phyloP scores from a whole-genome alignment of 2,888 invertebrate species.

The Andrena praecox region DNA sequence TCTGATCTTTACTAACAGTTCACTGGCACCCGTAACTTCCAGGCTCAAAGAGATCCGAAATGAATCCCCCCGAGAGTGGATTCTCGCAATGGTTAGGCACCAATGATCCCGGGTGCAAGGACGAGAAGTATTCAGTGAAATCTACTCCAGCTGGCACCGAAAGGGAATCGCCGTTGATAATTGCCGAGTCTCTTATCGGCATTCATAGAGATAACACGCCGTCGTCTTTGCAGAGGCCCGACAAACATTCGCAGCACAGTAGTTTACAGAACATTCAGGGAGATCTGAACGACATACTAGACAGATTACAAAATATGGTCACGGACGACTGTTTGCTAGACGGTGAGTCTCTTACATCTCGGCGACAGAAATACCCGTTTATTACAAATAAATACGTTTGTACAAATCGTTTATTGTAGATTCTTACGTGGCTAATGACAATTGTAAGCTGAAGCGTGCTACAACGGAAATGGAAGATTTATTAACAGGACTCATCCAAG shows the following conservation, averaged over 20 bases:
- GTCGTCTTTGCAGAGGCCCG: conserved; percentile 81
- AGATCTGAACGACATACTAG: conserved; percentile 89
- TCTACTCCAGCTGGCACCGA: conserved; percentile 60
- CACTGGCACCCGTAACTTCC: conserved; percentile 12
- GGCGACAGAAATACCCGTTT: not conserved
- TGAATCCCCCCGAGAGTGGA: conserved; percentile 77
- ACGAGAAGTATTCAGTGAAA: conserved; percentile 66
- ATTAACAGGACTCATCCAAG: conserved; percentile 89
- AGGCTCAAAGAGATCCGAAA: conserved; percentile 77
- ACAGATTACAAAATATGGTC: conserved; percentile 90
- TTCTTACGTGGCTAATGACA: conserved; percentile 85
- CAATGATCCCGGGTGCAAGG: conserved; percentile 63
- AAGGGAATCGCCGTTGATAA: conserved; percentile 67
- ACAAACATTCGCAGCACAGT: conserved; percentile 83
- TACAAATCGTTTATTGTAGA: conserved; percentile 73
- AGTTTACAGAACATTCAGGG: conserved; percentile 86
- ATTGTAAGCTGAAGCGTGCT: conserved; percentile 89
- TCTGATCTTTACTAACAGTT: not conserved
- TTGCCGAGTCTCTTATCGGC: conserved; percentile 75
- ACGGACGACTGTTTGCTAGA: conserved; percentile 89
- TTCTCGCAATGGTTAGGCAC: conserved; percentile 82
- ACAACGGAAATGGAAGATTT: conserved; percentile 91
- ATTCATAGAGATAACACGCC: conserved; percentile 79
- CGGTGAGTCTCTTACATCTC: conserved; percentile 81
- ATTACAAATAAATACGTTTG: conserved; percentile 31